Conservation (phyloP, 2,797 vertebrate genomes). For the Ara ararauna region DNA sequence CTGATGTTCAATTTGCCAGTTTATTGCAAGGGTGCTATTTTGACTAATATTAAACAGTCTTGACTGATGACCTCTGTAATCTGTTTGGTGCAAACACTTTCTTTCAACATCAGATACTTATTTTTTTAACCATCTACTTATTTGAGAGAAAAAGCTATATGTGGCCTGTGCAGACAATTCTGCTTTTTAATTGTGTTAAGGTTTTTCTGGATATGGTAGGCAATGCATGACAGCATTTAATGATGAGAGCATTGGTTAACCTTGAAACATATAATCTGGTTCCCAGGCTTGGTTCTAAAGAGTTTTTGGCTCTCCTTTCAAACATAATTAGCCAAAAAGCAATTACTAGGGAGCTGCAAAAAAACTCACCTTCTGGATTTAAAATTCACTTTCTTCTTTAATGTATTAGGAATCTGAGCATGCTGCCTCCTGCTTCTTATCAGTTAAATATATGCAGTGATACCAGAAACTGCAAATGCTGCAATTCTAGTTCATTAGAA, state of each 20-base stretch:
- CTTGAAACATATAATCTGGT: slow-evolving; percentile 44
- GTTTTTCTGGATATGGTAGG: slow-evolving; percentile 55
- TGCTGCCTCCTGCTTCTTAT: slow-evolving; percentile 56
- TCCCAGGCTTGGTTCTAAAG: slow-evolving; percentile 67
- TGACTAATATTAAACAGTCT: slow-evolving; percentile 72
- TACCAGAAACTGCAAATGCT: not conserved
- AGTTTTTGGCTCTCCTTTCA: slow-evolving; percentile 70
- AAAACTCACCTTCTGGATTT: slow-evolving; percentile 41
- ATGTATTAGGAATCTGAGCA: slow-evolving; percentile 63
- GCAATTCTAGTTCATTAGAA: slow-evolving; percentile 2
- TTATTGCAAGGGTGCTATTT: slow-evolving; percentile 63
- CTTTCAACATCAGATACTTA: slow-evolving; percentile 70
- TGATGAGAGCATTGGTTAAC: slow-evolving; percentile 65
- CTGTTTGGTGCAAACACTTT: slow-evolving; percentile 71
- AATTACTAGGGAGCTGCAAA: slow-evolving; percentile 52
- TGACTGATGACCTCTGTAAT: slow-evolving; percentile 77
- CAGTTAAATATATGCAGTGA: slow-evolving; percentile 8
- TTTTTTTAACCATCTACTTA: slow-evolving; percentile 45
- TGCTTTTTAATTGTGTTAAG: slow-evolving; percentile 61
- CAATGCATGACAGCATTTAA: slow-evolving; percentile 45
- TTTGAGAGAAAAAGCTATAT: slow-evolving; percentile 68
- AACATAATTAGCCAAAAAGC: slow-evolving; percentile 69
- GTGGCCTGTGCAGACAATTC: slow-evolving; percentile 69
- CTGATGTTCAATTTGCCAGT: slow-evolving; percentile 53
- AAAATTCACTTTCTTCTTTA: slow-evolving; percentile 59